A percentile compares a stretch with the other conserved stretches of the same genome.
Conservation (phyloP, 2,888 invertebrate genomes). For the Pandemis corylana region DNA sequence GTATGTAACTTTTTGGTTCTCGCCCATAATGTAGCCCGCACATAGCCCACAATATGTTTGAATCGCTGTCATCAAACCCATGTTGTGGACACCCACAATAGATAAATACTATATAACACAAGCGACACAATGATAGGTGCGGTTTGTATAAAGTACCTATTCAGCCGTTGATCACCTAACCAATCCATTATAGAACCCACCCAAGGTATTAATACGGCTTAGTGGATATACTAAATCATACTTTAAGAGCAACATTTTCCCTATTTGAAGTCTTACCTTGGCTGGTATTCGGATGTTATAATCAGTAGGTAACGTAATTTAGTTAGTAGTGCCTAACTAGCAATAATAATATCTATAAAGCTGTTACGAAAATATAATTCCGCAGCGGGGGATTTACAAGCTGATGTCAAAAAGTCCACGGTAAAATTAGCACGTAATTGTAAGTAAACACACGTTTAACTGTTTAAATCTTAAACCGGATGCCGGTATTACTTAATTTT, state of each 20-base stretch:
- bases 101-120: neutral
- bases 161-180: neutral
- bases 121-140: neutral
- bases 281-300: too few species aligned
- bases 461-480: neutral
- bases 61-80: too few species aligned
- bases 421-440: neutral
- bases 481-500: neutral
- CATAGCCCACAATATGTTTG: too few species aligned
- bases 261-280: too few species aligned
- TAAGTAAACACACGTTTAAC: neutral
- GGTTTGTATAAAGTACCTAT: constrained; percentile 1
- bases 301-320: too few species aligned
- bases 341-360: too few species aligned
- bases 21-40: too few species aligned
- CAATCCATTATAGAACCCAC: constrained; percentile 22
- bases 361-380: too few species aligned
- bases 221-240: neutral
- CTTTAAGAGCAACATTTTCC: neutral
- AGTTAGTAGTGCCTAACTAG: too few species aligned
- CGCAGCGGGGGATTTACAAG: neutral
- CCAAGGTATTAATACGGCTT: constrained; percentile 5
- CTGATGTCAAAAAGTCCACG: neutral
- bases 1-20: too few species aligned
- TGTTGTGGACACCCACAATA: too few species aligned